Evolutionary conservation across 1,140 invertebrate genomes (phyloP).

Genomic region (Pseudomyrmex gracilis): DNA sequence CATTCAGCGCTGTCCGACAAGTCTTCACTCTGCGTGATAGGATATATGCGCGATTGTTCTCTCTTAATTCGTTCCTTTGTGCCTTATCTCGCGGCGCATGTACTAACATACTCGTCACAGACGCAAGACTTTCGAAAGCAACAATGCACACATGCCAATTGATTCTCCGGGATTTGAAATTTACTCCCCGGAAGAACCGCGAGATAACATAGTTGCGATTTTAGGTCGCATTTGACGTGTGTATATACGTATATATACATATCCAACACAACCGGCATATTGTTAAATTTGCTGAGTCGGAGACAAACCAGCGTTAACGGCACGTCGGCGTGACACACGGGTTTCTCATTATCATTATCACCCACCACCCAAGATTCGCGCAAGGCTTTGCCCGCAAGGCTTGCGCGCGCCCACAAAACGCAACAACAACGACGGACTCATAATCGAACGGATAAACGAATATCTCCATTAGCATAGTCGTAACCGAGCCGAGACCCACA

Average conservation of each 20-base stretch:
- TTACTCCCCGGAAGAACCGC: background rate
- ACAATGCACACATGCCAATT: background rate
- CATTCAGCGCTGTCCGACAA: background rate
- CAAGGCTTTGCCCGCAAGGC: background rate
- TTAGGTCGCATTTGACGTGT: constrained; percentile 8
- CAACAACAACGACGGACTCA: constrained; percentile 51
- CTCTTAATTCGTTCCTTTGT: background rate
- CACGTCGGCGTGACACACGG: background rate
- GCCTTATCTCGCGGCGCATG: background rate
- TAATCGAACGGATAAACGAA: constrained; percentile 70
- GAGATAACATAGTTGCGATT: constrained; percentile 7
- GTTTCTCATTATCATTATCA: constrained; percentile 51
- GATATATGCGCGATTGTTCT: background rate
- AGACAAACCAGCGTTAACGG: constrained; percentile 28
- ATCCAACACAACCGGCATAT: too few species aligned
- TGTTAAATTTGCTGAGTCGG: too few species aligned
- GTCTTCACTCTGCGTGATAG: background rate
- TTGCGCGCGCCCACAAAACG: constrained; percentile 1
- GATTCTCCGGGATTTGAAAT: background rate
- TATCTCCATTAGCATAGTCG: constrained; percentile 73
- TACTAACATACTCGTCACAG: background rate
- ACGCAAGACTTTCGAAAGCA: background rate
- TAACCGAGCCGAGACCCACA: constrained; percentile 68
- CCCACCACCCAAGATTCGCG: background rate
- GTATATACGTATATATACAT: too few species aligned